Evolutionary conservation across 2,113 vertebrate species (phyloP), one percentile per base, ranked within the genome.

Genomic region (Colossoma macropomum): DNA sequence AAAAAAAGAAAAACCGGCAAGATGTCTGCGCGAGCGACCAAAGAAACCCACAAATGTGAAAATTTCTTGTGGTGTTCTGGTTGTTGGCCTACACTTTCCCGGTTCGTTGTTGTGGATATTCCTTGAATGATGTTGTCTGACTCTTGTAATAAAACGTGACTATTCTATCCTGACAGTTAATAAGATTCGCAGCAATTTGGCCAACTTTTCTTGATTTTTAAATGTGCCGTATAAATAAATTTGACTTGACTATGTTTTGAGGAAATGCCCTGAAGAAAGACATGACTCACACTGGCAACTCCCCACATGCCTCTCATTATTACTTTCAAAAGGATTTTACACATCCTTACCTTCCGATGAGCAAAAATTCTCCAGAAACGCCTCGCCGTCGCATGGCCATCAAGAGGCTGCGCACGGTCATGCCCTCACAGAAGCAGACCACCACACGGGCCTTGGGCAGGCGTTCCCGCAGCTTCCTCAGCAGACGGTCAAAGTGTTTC

Each of bases 351-450:
- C 98, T 99, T 89, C 98, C 98, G 25, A 99, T 92, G 19, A 99
- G 92, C n/a, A 97, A 95, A 86, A 99, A 97, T 88, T 99, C 97
- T 66, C 96, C 96, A 3, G 93, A 93, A 0, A 99, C 96, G 0
- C 95, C 96, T 4, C 97, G 93, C n/a, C 98, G 96, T 50, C 95
- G 93, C 97, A 99, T 99, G 88, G 98, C 98, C 0, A 97, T 97
- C 73, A 99, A 96, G 27, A 99, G 96, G 0, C 97, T 94, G 5
- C 98, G 95, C 30, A 99, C 98, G 0, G 98, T 99, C 98, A 99
- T 99, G 72, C 98, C 98, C 87, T 99, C 98, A 0, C 98, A 99
- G 94, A 99, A 99, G 90, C 98, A 99, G 81, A 99, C 95, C 54
- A 99, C 98, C 77, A 99, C 98, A 10, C 97, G 94, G 0, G 98